Evolutionary conservation across 2,888 invertebrate species (phyloP), one percentile per base, ranked within the genome.

Genomic region (Andrena praecox): DNA sequence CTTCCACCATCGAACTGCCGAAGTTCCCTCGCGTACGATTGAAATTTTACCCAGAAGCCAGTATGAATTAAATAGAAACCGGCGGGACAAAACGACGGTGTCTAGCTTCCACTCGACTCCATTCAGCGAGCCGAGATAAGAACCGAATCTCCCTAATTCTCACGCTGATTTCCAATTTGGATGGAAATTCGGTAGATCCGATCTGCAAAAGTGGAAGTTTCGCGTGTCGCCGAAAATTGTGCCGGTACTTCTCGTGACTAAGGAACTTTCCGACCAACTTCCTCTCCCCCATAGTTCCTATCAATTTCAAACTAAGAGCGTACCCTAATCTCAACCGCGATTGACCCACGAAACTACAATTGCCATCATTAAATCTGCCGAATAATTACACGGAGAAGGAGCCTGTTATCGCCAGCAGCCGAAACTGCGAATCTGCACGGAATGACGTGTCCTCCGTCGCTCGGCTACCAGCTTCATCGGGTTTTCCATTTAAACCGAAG

Each of bases 171-270:
- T 64, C 56, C 74, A 84, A 84, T 84, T 84, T 69, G 50, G 35
- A 69, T 66, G 66, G 75, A 84, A 84, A 79, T 84, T 84, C 79
- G 60, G 66, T 69, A 54, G 75, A 76, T 76, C 31, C 66, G 72
- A 76, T 76, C 69, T 64, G 24, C 29, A 62, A 54, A 35, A 59
- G 20, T 52, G 20, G 67, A 12, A 50, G 31, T 24, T 52, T 67
- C n/a, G 72, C 77, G 72, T 77, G 77, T 20, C 50, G 33, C 48
- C 62, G 62, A 68, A 62, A 64, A 69, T 63, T 62, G 64, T 64
- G 31, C n/a, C 52, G 42, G 48, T 54, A 12, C 24, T 78, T 79
- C 79, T 79, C 79, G 84, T 83, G 78, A 79, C 84, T 56, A 20
- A 69, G 63, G 42, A 62, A 78, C 20, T 52, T 66, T 62, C 59